Base-by-base conservation (phyloP, 2,888 invertebrate species). In the Strigamia crassipes region DNA sequence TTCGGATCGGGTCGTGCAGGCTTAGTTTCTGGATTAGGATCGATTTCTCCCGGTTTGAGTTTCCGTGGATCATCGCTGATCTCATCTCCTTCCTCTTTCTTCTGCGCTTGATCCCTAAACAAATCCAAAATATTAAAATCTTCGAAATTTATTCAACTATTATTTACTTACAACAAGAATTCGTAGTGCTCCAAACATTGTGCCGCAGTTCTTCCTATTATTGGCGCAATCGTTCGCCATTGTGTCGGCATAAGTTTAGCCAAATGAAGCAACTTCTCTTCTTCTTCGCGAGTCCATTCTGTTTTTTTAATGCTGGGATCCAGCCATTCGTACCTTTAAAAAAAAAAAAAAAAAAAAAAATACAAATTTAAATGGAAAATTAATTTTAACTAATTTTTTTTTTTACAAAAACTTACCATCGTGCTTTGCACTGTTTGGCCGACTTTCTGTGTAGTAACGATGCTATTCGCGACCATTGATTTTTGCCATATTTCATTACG, bases 401-500 rank as follows among this genome's bases (percentile, higher is more conserved):
- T 27, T n/a, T n/a, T n/a, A n/a, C n/a, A n/a, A n/a, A 4, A 27
- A 15, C 42, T 82, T 86, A 88, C 99, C 98, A 99, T 85, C 99
- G 92, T 21, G 98, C 97, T 89, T 99, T 99, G 89, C 99, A 99
- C 88, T 99, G 99, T 88, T 99, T 99, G 0, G 99, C 98, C 0
- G 99, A 98, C 88, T 99, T 99, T 86, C 99, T 92, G 88, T 99
- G 99, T 41, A 99, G 90, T 83, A 99, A 89, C 0, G 99, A 99
- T 34, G 99, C 99, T 88, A 99, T 99, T 87, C 99, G 94, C 82
- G 97, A 97, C 99, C 99, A 99, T 88, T 99, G 99, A 88, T 99
- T 99, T 91, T 99, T 99, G 85, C 99, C 99, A 94, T 99, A 99
- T 94, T 99, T 99, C 99, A 99, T 99, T 83, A 99, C 99, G 88